Conservation (phyloP, 2,113 vertebrate species). For the Bettongia penicillata region DNA sequence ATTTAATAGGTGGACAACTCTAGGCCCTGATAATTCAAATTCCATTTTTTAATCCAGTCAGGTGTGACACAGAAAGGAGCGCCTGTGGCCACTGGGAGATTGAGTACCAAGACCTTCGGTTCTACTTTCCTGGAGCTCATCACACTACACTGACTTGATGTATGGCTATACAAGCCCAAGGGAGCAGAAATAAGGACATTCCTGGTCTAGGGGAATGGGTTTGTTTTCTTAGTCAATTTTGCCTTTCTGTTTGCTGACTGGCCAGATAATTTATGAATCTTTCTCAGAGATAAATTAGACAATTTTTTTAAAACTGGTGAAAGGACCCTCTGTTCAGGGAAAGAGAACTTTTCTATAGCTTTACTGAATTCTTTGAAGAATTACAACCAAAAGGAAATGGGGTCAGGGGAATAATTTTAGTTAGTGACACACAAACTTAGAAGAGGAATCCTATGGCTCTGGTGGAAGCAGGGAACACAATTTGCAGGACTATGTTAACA, state of each 20-base stretch:
- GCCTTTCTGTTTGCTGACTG: conserved; percentile 73
- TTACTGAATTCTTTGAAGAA: conserved; percentile 39
- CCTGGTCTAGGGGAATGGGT: conserved; percentile 69
- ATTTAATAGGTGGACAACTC: background rate
- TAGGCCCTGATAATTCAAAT: conserved; percentile 67
- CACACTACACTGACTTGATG: conserved; percentile 66
- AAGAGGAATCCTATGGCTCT: background rate
- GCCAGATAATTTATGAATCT: conserved; percentile 63
- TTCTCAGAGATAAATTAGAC: background rate
- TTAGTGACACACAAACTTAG: background rate
- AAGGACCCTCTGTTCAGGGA: conserved; percentile 29
- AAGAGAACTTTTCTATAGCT: conserved; percentile 57
- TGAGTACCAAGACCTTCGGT: conserved; percentile 76
- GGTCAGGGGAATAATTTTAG: conserved; percentile 10
- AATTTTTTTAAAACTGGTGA: background rate
- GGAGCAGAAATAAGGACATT: conserved; percentile 58
- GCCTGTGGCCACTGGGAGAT: conserved; percentile 60
- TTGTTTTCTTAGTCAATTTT: conserved; percentile 34
- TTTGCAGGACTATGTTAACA: background rate
- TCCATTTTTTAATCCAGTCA: conserved; percentile 77
- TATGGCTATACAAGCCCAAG: conserved; percentile 54
- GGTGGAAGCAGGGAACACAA: background rate
- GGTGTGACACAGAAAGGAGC: conserved; percentile 66
- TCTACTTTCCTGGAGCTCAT: conserved; percentile 63
- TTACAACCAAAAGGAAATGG: conserved; percentile 71